Evolutionary conservation across 2,113 vertebrate species (phyloP).

Genomic region (Pongo abelii): DNA sequence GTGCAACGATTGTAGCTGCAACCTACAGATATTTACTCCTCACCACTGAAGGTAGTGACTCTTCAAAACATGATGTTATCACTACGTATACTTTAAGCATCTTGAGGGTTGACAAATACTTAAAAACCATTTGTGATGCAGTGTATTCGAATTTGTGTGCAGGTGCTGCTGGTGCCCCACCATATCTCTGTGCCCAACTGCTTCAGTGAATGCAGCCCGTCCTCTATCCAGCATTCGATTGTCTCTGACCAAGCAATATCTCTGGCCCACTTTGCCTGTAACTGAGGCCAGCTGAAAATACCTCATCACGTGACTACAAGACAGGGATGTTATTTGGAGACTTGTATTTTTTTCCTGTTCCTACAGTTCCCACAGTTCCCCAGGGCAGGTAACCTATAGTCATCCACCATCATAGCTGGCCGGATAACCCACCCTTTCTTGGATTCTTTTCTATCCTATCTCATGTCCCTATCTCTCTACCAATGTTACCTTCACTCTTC

Average conservation of each 20-base stretch:
- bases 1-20: neutral
- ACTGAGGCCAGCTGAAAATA: neutral
- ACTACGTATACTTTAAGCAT: neutral
- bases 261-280: neutral
- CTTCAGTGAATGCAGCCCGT: accelerated
- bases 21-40: neutral
- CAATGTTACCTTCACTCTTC: neutral
- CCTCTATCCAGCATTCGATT: accelerated
- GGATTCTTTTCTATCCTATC: no score
- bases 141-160: neutral
- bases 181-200: accelerated
- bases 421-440: accelerated
- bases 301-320: no score
- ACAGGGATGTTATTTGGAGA: accelerated
- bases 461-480: neutral
- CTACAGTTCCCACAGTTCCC: no score
- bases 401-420: neutral
- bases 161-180: no score
- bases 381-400: neutral
- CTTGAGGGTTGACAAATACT: no score
- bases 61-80: neutral
- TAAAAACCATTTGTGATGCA: neutral
- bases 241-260: neutral
- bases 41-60: neutral
- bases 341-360: neutral